Conservation (phyloP, 2,888 invertebrate genomes). For the Dolichomitus sp. region DNA sequence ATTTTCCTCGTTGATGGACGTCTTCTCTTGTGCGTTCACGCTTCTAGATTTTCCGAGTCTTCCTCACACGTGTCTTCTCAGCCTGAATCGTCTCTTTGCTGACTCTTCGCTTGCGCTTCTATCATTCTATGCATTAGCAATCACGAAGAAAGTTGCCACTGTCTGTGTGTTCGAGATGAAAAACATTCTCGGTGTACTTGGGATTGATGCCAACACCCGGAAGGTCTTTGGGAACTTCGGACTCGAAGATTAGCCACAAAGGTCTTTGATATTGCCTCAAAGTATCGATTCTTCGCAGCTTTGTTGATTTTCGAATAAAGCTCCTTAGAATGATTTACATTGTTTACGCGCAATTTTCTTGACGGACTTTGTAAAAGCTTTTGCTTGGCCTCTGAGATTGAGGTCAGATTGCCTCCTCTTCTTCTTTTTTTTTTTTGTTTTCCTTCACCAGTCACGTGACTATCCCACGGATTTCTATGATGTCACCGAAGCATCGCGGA, state of each 20-base stretch:
- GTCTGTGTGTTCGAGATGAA: conserved; percentile 20
- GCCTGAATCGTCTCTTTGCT: conserved; percentile 1
- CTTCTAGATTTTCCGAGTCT: conserved; percentile 22
- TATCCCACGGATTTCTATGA: background rate
- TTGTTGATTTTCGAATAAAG: conserved; percentile 17
- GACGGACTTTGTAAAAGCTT: background rate
- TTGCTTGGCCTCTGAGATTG: background rate
- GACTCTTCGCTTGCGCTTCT: background rate
- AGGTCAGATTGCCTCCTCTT: background rate
- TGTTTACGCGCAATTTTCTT: background rate
- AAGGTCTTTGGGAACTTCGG: conserved; percentile 24
- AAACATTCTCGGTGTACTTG: conserved; percentile 34
- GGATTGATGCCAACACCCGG: conserved; percentile 51
- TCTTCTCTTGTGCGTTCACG: conserved; percentile 2
- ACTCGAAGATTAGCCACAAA: background rate
- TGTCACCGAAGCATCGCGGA: conserved; percentile 8
- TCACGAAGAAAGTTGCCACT: conserved; percentile 13
- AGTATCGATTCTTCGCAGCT: conserved; percentile 43
- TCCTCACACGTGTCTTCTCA: conserved; percentile 27
- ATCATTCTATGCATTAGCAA: conserved; percentile 18
- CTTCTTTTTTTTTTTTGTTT: background rate
- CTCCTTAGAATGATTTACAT: background rate
- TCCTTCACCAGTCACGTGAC: background rate
- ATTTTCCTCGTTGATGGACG: conserved; percentile 28
- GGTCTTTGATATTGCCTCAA: conserved; percentile 15